A percentile compares a stretch with the other conserved stretches of the same genome.
Conservation (phyloP, 2,113 vertebrate species). For the Lasiurus cinereus region DNA sequence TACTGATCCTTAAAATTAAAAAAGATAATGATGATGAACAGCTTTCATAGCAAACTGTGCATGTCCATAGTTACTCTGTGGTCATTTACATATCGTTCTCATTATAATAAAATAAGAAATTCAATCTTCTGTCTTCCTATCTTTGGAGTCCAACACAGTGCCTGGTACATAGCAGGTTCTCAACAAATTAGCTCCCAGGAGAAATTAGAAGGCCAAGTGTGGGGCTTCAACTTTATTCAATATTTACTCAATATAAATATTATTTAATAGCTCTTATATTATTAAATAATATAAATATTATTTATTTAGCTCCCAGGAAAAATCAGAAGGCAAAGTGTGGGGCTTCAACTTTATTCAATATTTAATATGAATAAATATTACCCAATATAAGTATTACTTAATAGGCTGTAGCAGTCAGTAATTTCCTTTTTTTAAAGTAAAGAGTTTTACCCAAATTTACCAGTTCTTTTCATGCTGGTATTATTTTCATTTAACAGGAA, state of each 20-base stretch:
- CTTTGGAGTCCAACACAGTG: background rate
- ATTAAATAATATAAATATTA: background rate
- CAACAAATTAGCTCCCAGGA: conserved; percentile 6
- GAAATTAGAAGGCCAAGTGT: background rate
- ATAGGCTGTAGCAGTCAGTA: background rate
- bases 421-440: background rate
- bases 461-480: background rate
- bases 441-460: background rate
- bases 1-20: background rate
- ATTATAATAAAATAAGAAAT: background rate
- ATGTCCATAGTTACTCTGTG: too few relatives aligned
- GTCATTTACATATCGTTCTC: background rate
- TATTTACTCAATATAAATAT: background rate
- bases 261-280: background rate
- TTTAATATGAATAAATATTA: background rate
- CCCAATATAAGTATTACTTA: background rate
- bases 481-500: conserved; percentile 2
- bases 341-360: background rate
- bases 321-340: background rate
- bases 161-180: background rate
- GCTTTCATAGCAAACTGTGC: fast-evolving
- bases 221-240: background rate
- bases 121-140: background rate
- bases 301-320: background rate
- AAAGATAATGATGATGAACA: background rate